A percentile compares a stretch with the other conserved stretches of the same genome.
phyloP scores from a whole-genome alignment of 2,113 vertebrate species.

The Pseudois nayaur region DNA sequence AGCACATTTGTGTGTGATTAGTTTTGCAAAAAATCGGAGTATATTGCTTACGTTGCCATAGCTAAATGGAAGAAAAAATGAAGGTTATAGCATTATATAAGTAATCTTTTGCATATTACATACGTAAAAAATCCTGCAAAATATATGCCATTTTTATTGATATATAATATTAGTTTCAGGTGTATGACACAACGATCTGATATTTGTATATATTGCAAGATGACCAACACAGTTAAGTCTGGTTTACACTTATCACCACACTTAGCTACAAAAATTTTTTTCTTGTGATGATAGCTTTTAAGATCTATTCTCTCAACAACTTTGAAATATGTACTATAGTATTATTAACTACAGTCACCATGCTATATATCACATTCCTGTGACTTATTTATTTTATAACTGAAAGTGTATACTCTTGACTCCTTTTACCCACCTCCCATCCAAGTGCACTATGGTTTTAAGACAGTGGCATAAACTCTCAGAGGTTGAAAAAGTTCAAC shows the following conservation, averaged over 20 bases:
- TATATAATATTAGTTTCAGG: neutral
- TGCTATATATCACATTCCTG: neutral
- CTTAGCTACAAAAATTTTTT: neutral
- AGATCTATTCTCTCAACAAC: neutral
- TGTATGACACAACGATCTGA: neutral
- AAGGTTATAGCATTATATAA: neutral
- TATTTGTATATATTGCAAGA: neutral
- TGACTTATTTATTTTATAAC: neutral
- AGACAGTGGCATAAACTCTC: neutral
- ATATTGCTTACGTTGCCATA: constrained; percentile 84
- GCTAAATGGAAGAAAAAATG: constrained; percentile 72
- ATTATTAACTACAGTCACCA: neutral
- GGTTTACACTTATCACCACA: neutral
- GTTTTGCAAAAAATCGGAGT: constrained; percentile 86
- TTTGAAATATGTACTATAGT: neutral
- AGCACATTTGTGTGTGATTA: constrained; percentile 77
- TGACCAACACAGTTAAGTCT: neutral
- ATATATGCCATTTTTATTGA: neutral
- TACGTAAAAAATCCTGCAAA: neutral
- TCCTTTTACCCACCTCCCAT: neutral
- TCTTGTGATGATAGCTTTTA: neutral
- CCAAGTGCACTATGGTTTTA: neutral
- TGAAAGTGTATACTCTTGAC: neutral
- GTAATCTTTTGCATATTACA: neutral
- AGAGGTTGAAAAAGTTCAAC: neutral